Base-by-base conservation (phyloP, 2,797 vertebrate genomes). In the Acanthurus leucopareius region DNA sequence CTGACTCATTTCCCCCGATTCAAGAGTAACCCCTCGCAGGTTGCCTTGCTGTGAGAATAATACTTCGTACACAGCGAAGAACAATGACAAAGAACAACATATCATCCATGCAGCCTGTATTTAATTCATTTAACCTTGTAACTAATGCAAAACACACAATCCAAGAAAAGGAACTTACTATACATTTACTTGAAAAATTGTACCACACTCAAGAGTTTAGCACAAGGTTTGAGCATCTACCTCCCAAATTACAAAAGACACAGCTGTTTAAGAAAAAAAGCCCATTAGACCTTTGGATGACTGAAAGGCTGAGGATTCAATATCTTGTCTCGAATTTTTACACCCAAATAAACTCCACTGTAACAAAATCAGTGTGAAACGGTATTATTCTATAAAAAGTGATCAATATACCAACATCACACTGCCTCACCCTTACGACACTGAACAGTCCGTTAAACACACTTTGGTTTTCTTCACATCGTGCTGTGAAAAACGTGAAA, bases 1-100 rank as follows among this genome's bases (percentile, higher is more conserved):
- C 92, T 88, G 88, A 89, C 79, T 90, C 89, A 91, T 88, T 93
- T 95, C 93, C 92, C 93, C 91, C 80, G 76, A 94, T 95, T 95
- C 71, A 94, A 89, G 77, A 93, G 86, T 91, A 90, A 75, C 74
- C 73, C 83, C 79, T 88, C 66, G 85, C 80, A 88, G 73, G 56
- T 72, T 76, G 65, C 61, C 32, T 62, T 48, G 57, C 80, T 75
- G 51, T 80, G 68, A 83, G 61, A 81, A 70, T 42, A 81, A 79
- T 38, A 59, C 53, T 65, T 66, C 10, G 67, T 53, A 75, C 22
- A 35, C 17, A 22, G 64, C 22, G 71, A 71, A 60, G 7, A 13
- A 62, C 64, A 68, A 58, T 22, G 42, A 71, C n/a, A 53, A 16
- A 71, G 38, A 49, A 45, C 42, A 76, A 62, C 5, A 44, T 79